phyloP scores from a whole-genome alignment of 2,113 vertebrate species.

The Bubo blakistoni region DNA sequence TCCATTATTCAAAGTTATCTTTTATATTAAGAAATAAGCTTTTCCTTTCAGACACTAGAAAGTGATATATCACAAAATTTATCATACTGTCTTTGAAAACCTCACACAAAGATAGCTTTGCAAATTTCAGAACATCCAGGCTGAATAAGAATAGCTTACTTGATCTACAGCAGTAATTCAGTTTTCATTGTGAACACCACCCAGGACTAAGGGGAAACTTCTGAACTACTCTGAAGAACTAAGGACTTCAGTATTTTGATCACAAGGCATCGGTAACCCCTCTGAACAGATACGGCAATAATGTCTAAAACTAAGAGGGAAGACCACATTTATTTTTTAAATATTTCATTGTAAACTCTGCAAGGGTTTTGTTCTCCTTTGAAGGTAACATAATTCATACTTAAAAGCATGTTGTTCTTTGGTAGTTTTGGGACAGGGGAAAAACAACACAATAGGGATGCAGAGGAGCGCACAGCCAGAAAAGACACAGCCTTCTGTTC shows the following conservation, averaged over 20 bases:
- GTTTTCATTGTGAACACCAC: neutral
- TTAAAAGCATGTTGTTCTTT: neutral
- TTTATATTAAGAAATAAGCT: slow-evolving; percentile 34
- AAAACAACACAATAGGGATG: neutral
- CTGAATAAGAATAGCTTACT: neutral
- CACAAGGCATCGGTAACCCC: neutral
- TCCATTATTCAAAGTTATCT: slow-evolving; percentile 37
- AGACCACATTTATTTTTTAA: neutral
- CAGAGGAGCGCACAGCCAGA: neutral
- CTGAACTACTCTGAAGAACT: slow-evolving; percentile 36
- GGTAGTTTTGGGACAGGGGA: neutral
- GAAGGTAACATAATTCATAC: neutral
- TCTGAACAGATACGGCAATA: neutral
- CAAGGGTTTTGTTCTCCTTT: neutral
- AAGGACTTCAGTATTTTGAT: slow-evolving; percentile 53
- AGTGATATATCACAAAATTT: neutral
- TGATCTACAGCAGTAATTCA: neutral
- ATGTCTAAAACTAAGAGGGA: neutral
- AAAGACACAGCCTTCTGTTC: neutral
- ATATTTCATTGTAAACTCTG: neutral
- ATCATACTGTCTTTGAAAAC: neutral
- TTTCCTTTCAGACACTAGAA: neutral
- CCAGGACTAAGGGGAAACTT: neutral
- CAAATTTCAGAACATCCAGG: neutral
- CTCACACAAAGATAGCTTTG: neutral